Evolutionary conservation across 2,113 vertebrate genomes (phyloP), one percentile per base, ranked within the genome.

Genomic region (Mormoops blainvillei): DNA sequence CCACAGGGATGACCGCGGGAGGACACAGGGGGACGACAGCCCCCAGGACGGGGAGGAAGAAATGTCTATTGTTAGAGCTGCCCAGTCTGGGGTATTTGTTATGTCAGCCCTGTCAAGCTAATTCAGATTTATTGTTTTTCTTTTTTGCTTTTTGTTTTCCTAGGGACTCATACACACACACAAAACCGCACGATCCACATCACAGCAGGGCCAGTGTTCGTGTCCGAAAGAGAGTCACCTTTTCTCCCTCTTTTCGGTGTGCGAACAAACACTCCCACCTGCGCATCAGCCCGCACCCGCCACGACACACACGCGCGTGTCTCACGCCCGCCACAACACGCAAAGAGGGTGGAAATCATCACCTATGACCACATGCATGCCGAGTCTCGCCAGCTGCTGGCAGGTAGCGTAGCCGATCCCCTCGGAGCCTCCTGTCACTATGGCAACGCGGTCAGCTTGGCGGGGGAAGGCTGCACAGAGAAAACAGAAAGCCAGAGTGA

Each of bases 341-440:
- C 61, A 14, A 48, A 6, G 4, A 6, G 74, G 0, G 9, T 7
- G 0, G 6, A 28, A 2, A 4, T 85, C 89, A 24, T 97, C 98
- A 99, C 99, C 99, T 98, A 99, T 99, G 97, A 99, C 87, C 71
- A 99, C 99, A 41, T 98, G 99, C 99, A 99, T 99, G 98, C 99
- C 99, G 50, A 99, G 99, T 95, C 97, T 98, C 56, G 99, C 98
- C 98, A 99, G 98, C 45, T 98, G 98, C 98, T 97, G 99, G 33
- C 98, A 99, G 3, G 99, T 99, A 96, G 99, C 98, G 92, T 98
- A 99, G 93, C 99, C 99, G 95, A 99, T 99, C 95, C 99, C 99
- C 97, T 98, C 98, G 87, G 99, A 96, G 41, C 99, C 99, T 90
- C 99, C 99, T 15, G 99, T 99, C 98, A 99, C 99, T 91, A 99